These are phyloP conservation scores for Tragelaphus strepsiceros DNA, from an alignment of 2,113 vertebrate genomes.

Conservation along the genomic window DNA sequence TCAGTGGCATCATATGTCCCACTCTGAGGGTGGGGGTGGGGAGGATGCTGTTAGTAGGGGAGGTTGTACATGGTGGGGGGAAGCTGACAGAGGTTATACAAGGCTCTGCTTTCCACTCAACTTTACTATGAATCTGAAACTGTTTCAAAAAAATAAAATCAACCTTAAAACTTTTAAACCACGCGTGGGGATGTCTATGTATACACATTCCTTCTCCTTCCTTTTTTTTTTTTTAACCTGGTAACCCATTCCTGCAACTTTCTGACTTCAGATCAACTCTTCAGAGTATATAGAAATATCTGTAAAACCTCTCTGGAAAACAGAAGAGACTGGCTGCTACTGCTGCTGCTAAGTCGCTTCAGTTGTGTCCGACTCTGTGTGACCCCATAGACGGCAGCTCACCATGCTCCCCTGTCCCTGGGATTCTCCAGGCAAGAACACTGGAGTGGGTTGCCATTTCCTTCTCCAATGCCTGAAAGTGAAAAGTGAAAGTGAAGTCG, in stretches of 20 bases:
- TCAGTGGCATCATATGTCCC: fast-evolving
- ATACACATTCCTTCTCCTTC: not conserved
- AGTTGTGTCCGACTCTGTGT: no score
- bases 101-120: not conserved
- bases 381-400: no score
- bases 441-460: no score
- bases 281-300: not conserved
- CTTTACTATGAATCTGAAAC: not conserved
- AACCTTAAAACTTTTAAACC: not conserved
- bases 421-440: no score
- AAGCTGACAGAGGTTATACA: fast-evolving
- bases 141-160: not conserved
- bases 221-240: not conserved
- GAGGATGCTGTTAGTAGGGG: fast-evolving
- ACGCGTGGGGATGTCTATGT: not conserved
- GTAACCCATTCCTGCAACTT: not conserved
- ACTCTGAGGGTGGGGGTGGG: not conserved
- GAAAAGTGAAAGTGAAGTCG: no score
- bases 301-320: not conserved
- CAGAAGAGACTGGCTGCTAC: no score
- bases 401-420: no score
- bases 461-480: no score
- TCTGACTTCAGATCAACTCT: not conserved
- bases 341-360: no score
- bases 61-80: fast-evolving